Evolutionary conservation across 2,888 invertebrate genomes (phyloP), one percentile per base, ranked within the genome.

Genomic region (Pterostichus madidus): DNA sequence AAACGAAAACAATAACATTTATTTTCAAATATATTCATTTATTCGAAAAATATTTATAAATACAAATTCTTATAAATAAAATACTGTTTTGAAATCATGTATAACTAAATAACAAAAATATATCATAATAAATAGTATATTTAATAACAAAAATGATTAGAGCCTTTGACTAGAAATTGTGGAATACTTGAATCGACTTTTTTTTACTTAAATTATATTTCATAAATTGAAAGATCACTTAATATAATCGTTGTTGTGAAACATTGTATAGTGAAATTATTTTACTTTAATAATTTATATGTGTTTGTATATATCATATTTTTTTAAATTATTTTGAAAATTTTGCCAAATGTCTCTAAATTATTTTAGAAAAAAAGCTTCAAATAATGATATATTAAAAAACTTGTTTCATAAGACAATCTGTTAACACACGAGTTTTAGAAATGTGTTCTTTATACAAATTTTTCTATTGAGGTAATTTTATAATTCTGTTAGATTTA

Each of bases 21-120:
- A 64, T 64, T 64, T 49, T 64, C 11, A 13, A 35, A 64, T 56
- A 56, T 56, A 15, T 71, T 59, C 46, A n/a, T 75, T 75, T 81
- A 59, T 59, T 81, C 75, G 31, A 81, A 81, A 81, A 81, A 75
- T 80, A 80, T 80, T 39, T 73, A 56, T n/a, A 80, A 39, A 71
- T 39, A 71, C 32, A 64, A 10, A 71, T 44, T 32, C 46, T 81
- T 59, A 61, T 78, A 68, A 44, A 79, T 81, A 53, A 64, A 49
- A 75, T 75, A 49, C 17, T 71, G 17, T 71, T 46, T 44, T 71
- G 10, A 56, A 77, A 35, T 35, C 0, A 46, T 24, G 11, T 75
- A 75, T 46, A 75, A 81, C 61, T 75, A 75, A 75, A 81, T 75
- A 81, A 81, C 80, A 80, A 75, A 80, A 81, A 59, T 44, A 81